Conservation (phyloP, 1,140 invertebrate genomes). For the Drusus annulatus region DNA sequence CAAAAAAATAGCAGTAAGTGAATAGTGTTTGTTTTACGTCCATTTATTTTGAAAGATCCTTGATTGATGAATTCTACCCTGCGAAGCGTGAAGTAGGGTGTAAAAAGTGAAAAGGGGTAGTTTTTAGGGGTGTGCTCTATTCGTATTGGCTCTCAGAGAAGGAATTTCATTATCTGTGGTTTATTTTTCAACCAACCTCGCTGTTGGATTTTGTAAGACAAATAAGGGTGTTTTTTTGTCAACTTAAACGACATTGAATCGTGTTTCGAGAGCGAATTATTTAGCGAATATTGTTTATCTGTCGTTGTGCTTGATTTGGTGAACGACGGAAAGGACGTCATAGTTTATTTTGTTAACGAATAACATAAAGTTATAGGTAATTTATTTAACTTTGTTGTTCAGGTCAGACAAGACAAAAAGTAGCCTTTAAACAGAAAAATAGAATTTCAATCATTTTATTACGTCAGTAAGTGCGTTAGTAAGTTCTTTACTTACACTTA, state of each 20-base stretch:
- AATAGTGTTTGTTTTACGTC: too few species aligned
- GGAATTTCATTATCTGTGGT: slow-evolving; percentile 4
- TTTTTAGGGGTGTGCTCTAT: slow-evolving; percentile 3
- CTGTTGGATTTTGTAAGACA: background rate
- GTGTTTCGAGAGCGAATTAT: background rate
- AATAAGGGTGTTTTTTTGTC: background rate
- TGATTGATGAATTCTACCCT: background rate
- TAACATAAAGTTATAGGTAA: too few species aligned
- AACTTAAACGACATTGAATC: background rate
- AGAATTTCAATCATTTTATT: too few species aligned
- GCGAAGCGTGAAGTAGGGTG: background rate
- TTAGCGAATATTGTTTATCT: background rate
- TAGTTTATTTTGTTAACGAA: too few species aligned
- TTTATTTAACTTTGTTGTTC: too few species aligned
- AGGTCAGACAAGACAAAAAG: too few species aligned
- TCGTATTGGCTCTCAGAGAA: background rate
- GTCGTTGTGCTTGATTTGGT: background rate
- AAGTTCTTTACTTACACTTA: too few species aligned
- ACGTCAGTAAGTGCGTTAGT: too few species aligned
- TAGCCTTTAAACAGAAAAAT: too few species aligned
- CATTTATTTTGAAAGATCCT: too few species aligned
- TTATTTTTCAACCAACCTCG: background rate
- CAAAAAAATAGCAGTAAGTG: too few species aligned
- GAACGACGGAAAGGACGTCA: too few species aligned
- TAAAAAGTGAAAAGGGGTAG: slow-evolving; percentile 15